These are phyloP conservation scores for Rhabdomys pumilio DNA, from an alignment of 2,797 vertebrate genomes.

Conservation along the genomic window DNA sequence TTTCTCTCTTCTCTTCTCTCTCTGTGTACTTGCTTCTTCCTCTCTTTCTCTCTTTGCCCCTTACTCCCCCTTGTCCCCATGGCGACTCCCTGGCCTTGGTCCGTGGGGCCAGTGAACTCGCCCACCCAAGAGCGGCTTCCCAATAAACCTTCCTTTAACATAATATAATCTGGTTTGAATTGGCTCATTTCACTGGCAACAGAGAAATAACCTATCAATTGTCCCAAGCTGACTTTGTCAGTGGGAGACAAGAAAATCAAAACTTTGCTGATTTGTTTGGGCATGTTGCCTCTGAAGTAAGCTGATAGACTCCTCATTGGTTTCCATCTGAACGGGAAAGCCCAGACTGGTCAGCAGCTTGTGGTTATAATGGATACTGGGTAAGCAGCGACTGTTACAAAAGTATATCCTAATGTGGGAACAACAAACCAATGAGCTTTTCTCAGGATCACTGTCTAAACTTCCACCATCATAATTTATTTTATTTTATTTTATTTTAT, in stretches of 20 bases:
- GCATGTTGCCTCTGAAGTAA: neutral
- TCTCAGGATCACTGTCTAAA: neutral
- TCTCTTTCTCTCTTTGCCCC: neutral
- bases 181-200: neutral
- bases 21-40: too few relatives aligned
- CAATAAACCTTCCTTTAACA: neutral
- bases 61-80: neutral
- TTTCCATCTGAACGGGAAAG: neutral
- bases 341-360: neutral
- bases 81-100: neutral
- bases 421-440: neutral
- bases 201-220: neutral
- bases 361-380: neutral
- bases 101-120: neutral
- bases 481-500: too few relatives aligned
- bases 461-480: neutral
- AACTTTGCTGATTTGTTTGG: neutral
- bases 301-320: neutral
- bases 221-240: neutral
- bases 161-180: neutral
- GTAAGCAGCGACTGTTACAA: neutral
- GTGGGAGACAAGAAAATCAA: neutral
- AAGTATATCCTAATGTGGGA: neutral
- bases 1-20: neutral
- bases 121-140: neutral